Evolutionary conservation across 2,888 invertebrate genomes (phyloP).

Genomic region (Cinara cedri): DNA sequence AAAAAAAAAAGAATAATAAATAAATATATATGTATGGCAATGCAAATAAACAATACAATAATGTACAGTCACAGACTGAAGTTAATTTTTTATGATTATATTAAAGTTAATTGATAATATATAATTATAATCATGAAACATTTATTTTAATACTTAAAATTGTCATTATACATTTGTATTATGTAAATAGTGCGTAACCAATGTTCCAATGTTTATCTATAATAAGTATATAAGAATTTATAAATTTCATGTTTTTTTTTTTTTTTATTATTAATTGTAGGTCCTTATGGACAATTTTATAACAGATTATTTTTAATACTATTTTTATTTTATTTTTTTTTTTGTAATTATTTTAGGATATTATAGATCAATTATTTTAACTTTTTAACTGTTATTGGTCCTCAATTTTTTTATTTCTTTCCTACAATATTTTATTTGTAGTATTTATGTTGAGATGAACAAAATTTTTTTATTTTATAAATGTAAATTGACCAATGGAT

Average conservation of each 20-base stretch:
- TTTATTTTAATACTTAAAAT: conserved; percentile 9
- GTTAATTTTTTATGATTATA: not conserved
- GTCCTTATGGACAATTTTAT: conserved; percentile 1
- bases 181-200: conserved; percentile 27
- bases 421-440: too few relatives aligned
- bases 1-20: not conserved
- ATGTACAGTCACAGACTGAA: conserved; percentile 19
- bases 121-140: not conserved
- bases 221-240: conserved; percentile 30
- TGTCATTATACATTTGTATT: conserved; percentile 14
- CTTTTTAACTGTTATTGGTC: not conserved
- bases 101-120: too few relatives aligned
- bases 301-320: conserved; percentile 29
- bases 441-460: too few relatives aligned
- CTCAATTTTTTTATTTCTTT: too few relatives aligned
- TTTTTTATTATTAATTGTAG: conserved; percentile 8
- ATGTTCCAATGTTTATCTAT: conserved; percentile 32
- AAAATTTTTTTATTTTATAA: too few relatives aligned
- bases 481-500: too few relatives aligned
- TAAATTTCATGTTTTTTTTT: conserved; percentile 41
- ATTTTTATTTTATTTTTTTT: conserved; percentile 32
- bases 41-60: not conserved
- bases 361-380: conserved; percentile 49
- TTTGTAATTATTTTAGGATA: conserved; percentile 48
- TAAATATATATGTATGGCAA: not conserved